phyloP scores from a whole-genome alignment of 2,113 vertebrate genomes.

The Daboia siamensis region DNA sequence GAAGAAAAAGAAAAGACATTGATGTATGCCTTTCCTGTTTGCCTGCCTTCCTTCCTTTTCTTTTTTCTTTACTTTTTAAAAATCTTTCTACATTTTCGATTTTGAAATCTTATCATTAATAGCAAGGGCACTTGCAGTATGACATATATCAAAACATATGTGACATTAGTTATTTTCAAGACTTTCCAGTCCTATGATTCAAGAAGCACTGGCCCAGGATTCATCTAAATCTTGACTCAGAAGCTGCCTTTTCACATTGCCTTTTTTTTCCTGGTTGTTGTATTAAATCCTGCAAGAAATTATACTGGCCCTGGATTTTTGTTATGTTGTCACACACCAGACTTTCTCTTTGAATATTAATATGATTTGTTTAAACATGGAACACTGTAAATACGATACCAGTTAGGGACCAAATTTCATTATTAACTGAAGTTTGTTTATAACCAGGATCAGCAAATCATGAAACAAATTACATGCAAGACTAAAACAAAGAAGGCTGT shows the following conservation, averaged over 20 bases:
- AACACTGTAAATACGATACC: background rate
- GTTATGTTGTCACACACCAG: background rate
- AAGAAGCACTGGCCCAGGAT: background rate
- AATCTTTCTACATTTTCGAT: background rate
- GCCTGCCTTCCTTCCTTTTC: background rate
- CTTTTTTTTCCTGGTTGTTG: background rate
- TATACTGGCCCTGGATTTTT: background rate
- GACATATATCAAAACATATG: background rate
- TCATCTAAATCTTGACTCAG: background rate
- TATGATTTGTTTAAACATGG: background rate
- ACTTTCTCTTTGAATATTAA: background rate
- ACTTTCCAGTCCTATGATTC: background rate
- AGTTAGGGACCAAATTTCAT: background rate
- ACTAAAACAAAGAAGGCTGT: background rate
- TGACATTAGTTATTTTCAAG: background rate
- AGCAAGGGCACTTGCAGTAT: background rate
- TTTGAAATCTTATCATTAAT: background rate
- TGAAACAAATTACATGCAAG: conserved; percentile 12
- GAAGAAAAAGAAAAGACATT: background rate
- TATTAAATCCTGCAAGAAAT: background rate
- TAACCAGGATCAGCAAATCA: background rate
- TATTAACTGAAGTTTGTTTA: conserved; percentile 10
- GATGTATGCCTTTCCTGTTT: background rate
- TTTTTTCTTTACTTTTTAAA: background rate
- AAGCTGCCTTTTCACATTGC: background rate